These are phyloP conservation scores for Dryocosmus kuriphilus DNA, from an alignment of 2,888 invertebrate species.

Conservation along the genomic window DNA sequence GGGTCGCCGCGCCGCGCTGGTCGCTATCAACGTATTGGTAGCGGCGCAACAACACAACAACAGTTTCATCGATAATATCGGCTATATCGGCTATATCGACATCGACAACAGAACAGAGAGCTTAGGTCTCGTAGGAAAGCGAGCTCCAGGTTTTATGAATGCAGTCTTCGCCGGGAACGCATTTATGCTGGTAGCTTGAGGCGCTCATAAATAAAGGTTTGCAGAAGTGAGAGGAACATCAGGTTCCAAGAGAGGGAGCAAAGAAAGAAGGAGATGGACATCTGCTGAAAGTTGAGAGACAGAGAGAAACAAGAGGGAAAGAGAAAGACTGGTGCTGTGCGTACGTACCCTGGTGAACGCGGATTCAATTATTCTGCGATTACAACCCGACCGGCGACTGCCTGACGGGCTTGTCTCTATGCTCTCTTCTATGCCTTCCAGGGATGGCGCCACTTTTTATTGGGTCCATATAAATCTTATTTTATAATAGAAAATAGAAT, in stretches of 20 bases:
- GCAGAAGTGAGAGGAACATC: constrained; percentile 42
- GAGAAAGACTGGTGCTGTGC: constrained; percentile 47
- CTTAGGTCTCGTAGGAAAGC: constrained; percentile 56
- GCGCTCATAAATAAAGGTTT: constrained; percentile 74
- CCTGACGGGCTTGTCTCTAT: constrained; percentile 43
- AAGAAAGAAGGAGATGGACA: constrained; percentile 28
- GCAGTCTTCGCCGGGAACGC: constrained; percentile 67
- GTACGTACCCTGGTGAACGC: constrained; percentile 55
- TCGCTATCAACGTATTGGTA: constrained; percentile 57
- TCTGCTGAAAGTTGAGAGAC: constrained; percentile 37
- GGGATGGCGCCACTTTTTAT: constrained; percentile 28
- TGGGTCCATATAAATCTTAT: constrained; percentile 12
- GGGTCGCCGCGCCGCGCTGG: constrained; percentile 67
- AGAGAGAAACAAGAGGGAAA: constrained; percentile 31
- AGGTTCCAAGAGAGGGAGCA: constrained; percentile 42
- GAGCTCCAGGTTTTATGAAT: constrained; percentile 69
- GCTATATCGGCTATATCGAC: constrained; percentile 20
- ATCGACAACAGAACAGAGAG: constrained; percentile 44
- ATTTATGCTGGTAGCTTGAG: constrained; percentile 70
- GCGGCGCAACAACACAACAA: constrained; percentile 57
- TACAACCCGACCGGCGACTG: constrained; percentile 66
- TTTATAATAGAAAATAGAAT: constrained; percentile 19
- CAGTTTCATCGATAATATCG: constrained; percentile 45
- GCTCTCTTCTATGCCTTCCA: constrained; percentile 19
- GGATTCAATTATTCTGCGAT: constrained; percentile 76